Evolutionary conservation across 2,888 invertebrate species (phyloP).

Genomic region (Calameuta idolon): DNA sequence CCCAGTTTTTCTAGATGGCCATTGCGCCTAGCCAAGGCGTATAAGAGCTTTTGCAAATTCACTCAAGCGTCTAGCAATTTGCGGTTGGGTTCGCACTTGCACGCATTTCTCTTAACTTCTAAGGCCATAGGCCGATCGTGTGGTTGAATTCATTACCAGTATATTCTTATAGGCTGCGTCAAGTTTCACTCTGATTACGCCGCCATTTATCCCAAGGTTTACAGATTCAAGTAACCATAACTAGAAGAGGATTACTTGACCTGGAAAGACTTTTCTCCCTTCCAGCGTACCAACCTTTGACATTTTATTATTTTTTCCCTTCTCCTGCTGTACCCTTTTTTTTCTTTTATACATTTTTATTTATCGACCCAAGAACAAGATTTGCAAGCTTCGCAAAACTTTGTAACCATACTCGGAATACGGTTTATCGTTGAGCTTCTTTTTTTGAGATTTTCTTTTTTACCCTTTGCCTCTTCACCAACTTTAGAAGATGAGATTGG

Average conservation of each 20-base stretch:
- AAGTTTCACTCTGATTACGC: background rate
- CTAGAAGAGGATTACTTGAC: background rate
- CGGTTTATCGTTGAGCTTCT: background rate
- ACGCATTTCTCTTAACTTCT: background rate
- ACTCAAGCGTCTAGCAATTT: background rate
- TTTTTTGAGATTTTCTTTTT: background rate
- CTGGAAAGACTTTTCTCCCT: background rate
- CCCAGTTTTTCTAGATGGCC: background rate
- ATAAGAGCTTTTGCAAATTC: background rate
- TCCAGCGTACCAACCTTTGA: background rate
- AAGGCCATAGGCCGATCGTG: background rate
- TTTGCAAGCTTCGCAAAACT: background rate
- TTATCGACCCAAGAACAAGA: background rate
- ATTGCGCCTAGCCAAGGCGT: background rate
- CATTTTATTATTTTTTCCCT: background rate
- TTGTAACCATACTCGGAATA: no score
- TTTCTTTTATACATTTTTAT: background rate
- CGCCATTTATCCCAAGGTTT: background rate
- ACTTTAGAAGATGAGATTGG: background rate
- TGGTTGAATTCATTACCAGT: background rate
- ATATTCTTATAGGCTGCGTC: background rate
- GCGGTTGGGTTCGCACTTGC: background rate
- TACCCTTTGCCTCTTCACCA: background rate
- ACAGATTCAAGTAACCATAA: background rate
- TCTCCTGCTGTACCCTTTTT: background rate